A percentile compares a stretch with the other conserved stretches of the same genome.
Evolutionary conservation across 1,140 invertebrate species (phyloP).

Genomic region (Drosophila mauritiana): DNA sequence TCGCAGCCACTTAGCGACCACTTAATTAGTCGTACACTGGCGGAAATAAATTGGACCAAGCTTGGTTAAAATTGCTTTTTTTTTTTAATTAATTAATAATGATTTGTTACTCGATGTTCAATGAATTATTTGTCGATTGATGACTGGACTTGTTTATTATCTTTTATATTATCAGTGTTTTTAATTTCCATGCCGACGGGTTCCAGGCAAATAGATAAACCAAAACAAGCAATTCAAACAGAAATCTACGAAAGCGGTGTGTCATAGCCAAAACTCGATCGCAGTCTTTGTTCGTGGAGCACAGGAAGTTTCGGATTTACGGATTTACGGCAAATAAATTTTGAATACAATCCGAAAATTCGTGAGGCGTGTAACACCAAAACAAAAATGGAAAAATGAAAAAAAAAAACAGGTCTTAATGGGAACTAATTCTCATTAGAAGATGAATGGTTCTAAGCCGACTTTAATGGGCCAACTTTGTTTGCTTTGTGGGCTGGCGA

Average conservation of each 20-base stretch:
- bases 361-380: slow-evolving; percentile 46
- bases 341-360: slow-evolving; percentile 37
- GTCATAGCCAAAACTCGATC: slow-evolving; percentile 30
- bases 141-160: background rate
- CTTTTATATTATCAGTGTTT: slow-evolving; percentile 4
- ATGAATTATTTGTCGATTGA: background rate
- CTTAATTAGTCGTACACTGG: slow-evolving; percentile 51
- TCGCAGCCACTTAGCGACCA: slow-evolving; percentile 38
- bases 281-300: slow-evolving; percentile 32
- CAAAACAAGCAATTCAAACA: slow-evolving; percentile 32
- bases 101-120: no score
- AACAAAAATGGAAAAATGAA: slow-evolving; percentile 26
- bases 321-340: slow-evolving; percentile 55
- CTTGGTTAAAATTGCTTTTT: no score
- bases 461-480: slow-evolving; percentile 48
- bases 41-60: slow-evolving; percentile 5
- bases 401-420: slow-evolving; percentile 31
- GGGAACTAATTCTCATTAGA: slow-evolving; percentile 25
- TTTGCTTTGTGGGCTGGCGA: slow-evolving; percentile 37
- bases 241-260: slow-evolving; percentile 18
- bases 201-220: slow-evolving; percentile 43
- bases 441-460: slow-evolving; percentile 51
- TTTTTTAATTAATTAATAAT: no score
- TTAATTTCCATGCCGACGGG: slow-evolving; percentile 29
- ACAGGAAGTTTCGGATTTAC: slow-evolving; percentile 56